phyloP scores from a whole-genome alignment of 1,140 invertebrate genomes.

The Magallana gigas region DNA sequence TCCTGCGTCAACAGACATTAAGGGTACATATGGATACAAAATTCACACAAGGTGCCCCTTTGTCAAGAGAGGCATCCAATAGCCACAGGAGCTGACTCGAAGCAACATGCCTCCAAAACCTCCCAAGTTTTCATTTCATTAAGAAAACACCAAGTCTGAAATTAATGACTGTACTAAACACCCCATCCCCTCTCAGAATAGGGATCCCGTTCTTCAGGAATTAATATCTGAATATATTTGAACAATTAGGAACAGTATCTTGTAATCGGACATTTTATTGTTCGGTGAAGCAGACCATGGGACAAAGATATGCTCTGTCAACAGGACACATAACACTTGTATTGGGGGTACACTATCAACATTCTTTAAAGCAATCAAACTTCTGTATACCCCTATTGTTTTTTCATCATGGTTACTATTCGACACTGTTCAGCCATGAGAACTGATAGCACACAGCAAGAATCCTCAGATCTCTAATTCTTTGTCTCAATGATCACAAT shows the following conservation, averaged over 20 bases:
- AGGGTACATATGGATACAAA: neutral
- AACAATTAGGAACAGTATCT: slow-evolving; percentile 15
- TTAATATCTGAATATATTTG: neutral
- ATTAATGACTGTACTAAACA: neutral
- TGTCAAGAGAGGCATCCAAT: neutral
- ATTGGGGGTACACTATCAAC: neutral
- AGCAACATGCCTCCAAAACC: neutral
- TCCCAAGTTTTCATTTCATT: slow-evolving; percentile 6
- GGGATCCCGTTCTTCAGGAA: neutral
- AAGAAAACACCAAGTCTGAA: neutral
- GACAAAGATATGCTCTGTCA: slow-evolving; percentile 19
- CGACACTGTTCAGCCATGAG: neutral
- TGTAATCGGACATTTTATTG: slow-evolving; percentile 4
- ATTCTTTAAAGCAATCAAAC: slow-evolving; percentile 5
- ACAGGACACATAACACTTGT: slow-evolving; percentile 33
- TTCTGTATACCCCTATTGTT: slow-evolving; percentile 4
- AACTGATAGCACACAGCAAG: neutral
- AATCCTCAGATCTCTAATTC: neutral
- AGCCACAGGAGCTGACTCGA: slow-evolving; percentile 2
- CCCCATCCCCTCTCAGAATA: neutral
- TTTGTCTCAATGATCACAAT: slow-evolving; percentile 3
- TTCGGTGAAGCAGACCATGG: slow-evolving; percentile 7
- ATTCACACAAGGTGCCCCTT: slow-evolving; percentile 1
- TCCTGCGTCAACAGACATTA: neutral
- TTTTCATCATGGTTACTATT: slow-evolving; percentile 3